Evolutionary conservation across 2,888 invertebrate genomes (phyloP), one percentile per base, ranked within the genome.

Genomic region (Coleophora deauratella): DNA sequence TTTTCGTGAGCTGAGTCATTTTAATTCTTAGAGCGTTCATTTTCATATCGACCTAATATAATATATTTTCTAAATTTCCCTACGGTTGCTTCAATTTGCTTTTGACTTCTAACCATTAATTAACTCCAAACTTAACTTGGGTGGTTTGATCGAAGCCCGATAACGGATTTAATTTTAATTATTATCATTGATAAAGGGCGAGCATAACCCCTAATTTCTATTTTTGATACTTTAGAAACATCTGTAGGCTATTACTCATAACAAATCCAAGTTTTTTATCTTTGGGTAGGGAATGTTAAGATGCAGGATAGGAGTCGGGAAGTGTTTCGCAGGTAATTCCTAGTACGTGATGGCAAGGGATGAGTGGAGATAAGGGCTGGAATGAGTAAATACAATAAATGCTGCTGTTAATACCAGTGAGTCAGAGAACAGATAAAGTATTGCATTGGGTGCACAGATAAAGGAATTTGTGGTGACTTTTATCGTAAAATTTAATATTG

Each of bases 201-300:
- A 60, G 62, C 69, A 59, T 61, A 78, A 76, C 77, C 81, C 76
- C 72, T 74, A 76, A 80, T 79, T 77, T 79, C 70, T 80, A 77
- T 75, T 80, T 77, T 70, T 74, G 71, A 76, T 71, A 71, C 60
- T 54, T 52, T 41, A 40, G 47, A 61, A 71, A 72, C 79, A 81
- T 79, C 77, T 80, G 80, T 69, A 55, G 55, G 55, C 68, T 55
- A 74, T 77, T 76, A 76, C 62, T 79, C 70, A 74, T 72, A 21
- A 72, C 64, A 62, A 71, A 74, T 71, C 67, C 60, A 46, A 38
- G 59, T 60, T 59, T 62, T 62, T 57, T 54, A 28, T 52, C 43
- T 50, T 52, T 47, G 47, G 51, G 50, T 49, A 34, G 14, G 50
- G 49, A 41, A 37, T 30, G 47, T 47, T 42, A 30, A 37, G 37